phyloP scores from a whole-genome alignment of 2,888 invertebrate genomes.

The Polymixis flavicincta region DNA sequence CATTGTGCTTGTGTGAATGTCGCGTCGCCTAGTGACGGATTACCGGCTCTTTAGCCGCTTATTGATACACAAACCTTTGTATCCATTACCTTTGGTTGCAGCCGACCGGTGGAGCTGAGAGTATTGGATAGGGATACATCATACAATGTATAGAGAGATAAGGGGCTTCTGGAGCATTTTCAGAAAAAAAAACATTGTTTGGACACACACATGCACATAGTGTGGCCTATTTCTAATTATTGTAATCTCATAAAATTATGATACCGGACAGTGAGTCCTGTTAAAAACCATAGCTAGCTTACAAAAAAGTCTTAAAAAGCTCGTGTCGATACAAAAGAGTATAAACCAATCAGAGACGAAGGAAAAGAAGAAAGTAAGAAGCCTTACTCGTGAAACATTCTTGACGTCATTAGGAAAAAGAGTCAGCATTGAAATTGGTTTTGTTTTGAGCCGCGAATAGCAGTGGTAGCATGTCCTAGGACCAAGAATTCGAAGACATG shows the following conservation, averaged over 20 bases:
- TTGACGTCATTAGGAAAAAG: background rate
- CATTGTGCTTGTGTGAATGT: slow-evolving; percentile 77
- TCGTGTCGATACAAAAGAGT: background rate
- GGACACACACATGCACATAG: too few relatives aligned
- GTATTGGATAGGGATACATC: slow-evolving; percentile 29
- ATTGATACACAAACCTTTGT: slow-evolving; percentile 77
- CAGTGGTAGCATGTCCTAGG: too few relatives aligned
- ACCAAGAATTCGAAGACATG: too few relatives aligned
- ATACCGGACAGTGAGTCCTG: background rate
- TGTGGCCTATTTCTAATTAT: background rate
- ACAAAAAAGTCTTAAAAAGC: background rate
- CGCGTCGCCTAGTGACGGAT: slow-evolving; percentile 84
- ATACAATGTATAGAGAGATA: background rate
- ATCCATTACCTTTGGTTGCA: slow-evolving; percentile 67
- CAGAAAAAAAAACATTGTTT: background rate
- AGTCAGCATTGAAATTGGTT: background rate
- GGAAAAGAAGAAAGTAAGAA: background rate
- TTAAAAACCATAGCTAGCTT: background rate
- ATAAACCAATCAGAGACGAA: too few relatives aligned
- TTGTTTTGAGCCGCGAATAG: background rate
- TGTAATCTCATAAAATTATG: background rate
- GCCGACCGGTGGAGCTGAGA: slow-evolving; percentile 67
- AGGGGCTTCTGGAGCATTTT: too few relatives aligned
- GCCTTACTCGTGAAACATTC: background rate
- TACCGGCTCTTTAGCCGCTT: slow-evolving; percentile 83